Evolutionary conservation across 1,140 invertebrate genomes (phyloP).

Genomic region (Mercenaria mercenaria): DNA sequence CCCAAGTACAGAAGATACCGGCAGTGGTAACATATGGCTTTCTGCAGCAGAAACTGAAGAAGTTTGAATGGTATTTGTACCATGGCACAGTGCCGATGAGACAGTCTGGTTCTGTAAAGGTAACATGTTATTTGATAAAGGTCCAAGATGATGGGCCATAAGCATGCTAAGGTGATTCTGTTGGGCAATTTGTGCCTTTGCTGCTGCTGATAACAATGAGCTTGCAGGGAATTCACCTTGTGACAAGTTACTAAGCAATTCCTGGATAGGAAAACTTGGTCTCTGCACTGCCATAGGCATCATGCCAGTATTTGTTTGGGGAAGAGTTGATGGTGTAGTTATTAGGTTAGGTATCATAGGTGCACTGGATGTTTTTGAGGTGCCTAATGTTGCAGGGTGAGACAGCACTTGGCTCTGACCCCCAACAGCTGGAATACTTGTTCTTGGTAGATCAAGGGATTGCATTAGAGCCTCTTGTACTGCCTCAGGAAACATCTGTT

Average conservation of each 20-base stretch:
- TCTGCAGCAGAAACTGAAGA: neutral
- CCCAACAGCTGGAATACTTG: neutral
- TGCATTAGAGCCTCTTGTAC: constrained; percentile 49
- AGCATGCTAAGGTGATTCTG: constrained; percentile 58
- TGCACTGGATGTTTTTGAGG: neutral
- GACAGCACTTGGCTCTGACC: neutral
- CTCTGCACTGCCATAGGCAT: neutral
- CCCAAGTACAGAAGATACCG: neutral
- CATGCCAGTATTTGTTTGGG: neutral
- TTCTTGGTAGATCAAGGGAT: neutral
- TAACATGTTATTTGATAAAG: neutral
- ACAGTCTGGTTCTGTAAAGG: neutral
- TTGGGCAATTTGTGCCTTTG: constrained; percentile 77
- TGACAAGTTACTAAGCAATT: constrained; percentile 76
- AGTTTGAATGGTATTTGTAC: neutral
- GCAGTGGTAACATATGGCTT: neutral
- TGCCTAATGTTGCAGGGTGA: neutral
- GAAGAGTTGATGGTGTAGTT: neutral
- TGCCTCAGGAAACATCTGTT: constrained; percentile 64
- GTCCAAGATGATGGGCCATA: constrained; percentile 43
- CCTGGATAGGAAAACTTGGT: constrained; percentile 63
- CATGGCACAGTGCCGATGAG: neutral
- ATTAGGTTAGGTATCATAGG: neutral
- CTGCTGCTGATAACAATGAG: constrained; percentile 79
- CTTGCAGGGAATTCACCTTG: constrained; percentile 83